Conservation (phyloP, 35 echinoderm and acorn worm genomes). For the Heliocidaris erythrogramma region DNA sequence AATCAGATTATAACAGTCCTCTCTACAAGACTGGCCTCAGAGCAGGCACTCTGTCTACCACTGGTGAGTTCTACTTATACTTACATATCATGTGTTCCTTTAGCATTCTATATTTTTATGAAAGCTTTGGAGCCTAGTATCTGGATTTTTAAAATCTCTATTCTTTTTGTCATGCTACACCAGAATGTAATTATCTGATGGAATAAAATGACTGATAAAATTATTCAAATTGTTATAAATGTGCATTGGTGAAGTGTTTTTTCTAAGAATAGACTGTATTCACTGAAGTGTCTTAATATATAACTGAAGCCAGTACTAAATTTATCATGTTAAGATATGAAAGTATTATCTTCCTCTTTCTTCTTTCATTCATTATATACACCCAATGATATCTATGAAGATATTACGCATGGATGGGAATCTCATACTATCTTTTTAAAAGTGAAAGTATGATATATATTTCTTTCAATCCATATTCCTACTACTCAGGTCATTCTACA, state of each 20-base stretch:
- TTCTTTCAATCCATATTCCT: background rate
- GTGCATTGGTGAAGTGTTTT: too few species aligned
- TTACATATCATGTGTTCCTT: background rate
- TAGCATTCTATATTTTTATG: background rate
- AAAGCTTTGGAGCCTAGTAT: too few species aligned
- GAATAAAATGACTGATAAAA: too few species aligned
- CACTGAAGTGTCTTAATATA: too few species aligned
- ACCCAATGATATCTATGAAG: background rate
- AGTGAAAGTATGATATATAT: background rate
- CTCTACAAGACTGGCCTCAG: slow-evolving; percentile 93
- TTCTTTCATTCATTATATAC: background rate
- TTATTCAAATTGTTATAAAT: too few species aligned
- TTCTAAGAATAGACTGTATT: too few species aligned
- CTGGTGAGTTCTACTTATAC: slow-evolving; percentile 55
- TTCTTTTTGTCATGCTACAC: too few species aligned
- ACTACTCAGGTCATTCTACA: slow-evolving; percentile 85
- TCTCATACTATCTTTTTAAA: background rate
- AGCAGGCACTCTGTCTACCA: slow-evolving; percentile 92
- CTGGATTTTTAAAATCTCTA: too few species aligned
- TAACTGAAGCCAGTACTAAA: background rate
- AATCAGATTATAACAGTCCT: slow-evolving; percentile 79
- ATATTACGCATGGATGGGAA: background rate
- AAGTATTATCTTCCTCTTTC: background rate
- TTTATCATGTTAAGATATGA: background rate
- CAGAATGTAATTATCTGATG: too few species aligned